phyloP scores from a whole-genome alignment of 1,140 invertebrate species.

The Drosophila quadrilineata region DNA sequence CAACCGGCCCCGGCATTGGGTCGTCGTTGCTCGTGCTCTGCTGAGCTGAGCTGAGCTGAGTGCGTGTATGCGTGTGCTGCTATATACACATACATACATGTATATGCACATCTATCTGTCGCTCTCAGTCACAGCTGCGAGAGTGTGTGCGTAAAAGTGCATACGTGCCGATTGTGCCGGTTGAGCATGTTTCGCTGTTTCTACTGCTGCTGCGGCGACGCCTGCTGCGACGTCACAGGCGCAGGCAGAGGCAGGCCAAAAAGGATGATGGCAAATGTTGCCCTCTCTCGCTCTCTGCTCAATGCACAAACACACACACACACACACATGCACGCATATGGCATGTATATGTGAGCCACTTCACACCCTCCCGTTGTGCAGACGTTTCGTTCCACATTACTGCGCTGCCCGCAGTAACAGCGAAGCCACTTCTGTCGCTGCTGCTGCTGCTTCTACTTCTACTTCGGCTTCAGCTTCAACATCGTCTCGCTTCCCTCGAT shows the following conservation, averaged over 20 bases:
- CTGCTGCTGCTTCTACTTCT: constrained; percentile 25
- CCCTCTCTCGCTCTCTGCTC: neutral
- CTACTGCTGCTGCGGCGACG: too few species aligned
- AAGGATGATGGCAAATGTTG: constrained; percentile 69
- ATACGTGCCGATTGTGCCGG: constrained; percentile 71
- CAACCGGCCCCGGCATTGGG: constrained; percentile 50
- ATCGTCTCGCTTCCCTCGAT: too few species aligned
- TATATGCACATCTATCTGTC: neutral
- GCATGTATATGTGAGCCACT: too few species aligned
- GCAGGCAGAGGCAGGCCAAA: constrained; percentile 35
- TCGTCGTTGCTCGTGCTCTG: constrained; percentile 25
- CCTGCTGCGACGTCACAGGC: constrained; percentile 3
- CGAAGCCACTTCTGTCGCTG: constrained; percentile 18
- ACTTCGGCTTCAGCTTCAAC: constrained; percentile 10
- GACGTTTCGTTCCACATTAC: constrained; percentile 50
- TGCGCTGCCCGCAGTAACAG: constrained; percentile 29
- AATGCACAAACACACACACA: constrained; percentile 3
- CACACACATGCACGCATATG: neutral
- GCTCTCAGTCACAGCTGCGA: neutral
- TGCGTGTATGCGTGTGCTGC: neutral
- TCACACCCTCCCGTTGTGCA: constrained; percentile 39
- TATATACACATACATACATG: too few species aligned
- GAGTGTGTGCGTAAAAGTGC: constrained; percentile 35
- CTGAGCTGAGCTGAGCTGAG: too few species aligned
- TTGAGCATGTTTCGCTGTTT: constrained; percentile 53